Percentiles rank a stretch among this genome's conserved stretches.
Evolutionary conservation across 1,140 invertebrate species (phyloP).

Genomic region (Rhynchophorus ferrugineus): DNA sequence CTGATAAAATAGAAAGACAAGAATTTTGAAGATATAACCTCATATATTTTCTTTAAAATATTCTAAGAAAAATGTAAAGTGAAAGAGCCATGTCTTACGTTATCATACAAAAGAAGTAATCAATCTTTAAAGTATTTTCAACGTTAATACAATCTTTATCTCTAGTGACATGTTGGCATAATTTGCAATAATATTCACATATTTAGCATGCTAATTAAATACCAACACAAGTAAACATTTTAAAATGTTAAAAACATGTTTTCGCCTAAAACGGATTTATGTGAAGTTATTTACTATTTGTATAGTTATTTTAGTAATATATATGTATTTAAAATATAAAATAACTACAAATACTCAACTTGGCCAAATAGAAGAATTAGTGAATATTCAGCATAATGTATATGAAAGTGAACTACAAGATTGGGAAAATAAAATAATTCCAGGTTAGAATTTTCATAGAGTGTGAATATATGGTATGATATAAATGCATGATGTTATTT

Average conservation of each 20-base stretch:
- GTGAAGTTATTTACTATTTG: conserved; percentile 18
- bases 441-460: conserved; percentile 31
- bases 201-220: conserved; percentile 7
- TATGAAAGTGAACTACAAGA: conserved; percentile 26
- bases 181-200: not conserved
- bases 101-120: not conserved
- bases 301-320: conserved; percentile 16
- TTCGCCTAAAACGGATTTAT: conserved; percentile 27
- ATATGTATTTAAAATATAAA: conserved; percentile 21
- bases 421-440: conserved; percentile 38
- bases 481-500: not conserved
- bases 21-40: too few relatives aligned
- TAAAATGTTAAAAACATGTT: conserved; percentile 31
- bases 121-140: not conserved
- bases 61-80: not conserved
- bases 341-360: not conserved
- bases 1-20: too few relatives aligned
- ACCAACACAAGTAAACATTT: not conserved
- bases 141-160: not conserved
- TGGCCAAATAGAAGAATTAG: conserved; percentile 6
- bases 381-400: conserved; percentile 4
- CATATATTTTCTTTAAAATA: too few relatives aligned
- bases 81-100: not conserved
- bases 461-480: too few relatives aligned
- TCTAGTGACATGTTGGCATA: not conserved